phyloP scores from a whole-genome alignment of 1,140 invertebrate genomes.

The Triops longicaudatus region DNA sequence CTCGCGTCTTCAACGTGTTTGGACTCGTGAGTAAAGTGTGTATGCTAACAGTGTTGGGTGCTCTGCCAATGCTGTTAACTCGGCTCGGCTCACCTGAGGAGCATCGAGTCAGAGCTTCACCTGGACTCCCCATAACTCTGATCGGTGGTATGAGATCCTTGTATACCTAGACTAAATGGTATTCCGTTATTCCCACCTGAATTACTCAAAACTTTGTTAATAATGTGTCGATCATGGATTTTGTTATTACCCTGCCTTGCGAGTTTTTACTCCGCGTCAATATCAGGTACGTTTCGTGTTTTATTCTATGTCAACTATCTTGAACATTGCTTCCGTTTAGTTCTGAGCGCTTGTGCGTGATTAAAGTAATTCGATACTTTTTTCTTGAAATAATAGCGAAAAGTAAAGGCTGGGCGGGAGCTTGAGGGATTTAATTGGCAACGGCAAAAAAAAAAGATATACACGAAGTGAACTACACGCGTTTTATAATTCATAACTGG shows the following conservation, averaged over 20 bases:
- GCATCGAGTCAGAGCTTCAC: neutral
- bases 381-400: neutral
- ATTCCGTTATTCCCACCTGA: too few species aligned
- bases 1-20: constrained; percentile 5
- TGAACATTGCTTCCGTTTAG: neutral
- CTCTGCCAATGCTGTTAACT: neutral
- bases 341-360: neutral
- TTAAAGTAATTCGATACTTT: neutral
- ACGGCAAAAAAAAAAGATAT: neutral
- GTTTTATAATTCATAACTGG: neutral
- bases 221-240: neutral
- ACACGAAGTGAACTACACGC: neutral
- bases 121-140: neutral
- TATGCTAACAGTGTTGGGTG: neutral
- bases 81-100: neutral
- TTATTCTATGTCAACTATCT: too few species aligned
- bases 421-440: neutral
- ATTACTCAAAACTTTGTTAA: neutral
- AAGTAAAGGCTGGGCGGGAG: neutral
- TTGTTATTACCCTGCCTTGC: neutral
- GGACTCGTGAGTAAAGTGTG: constrained; percentile 9
- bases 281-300: neutral
- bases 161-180: too few species aligned
- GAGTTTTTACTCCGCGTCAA: neutral
- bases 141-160: neutral